phyloP scores from a whole-genome alignment of 2,797 vertebrate species.

The Hydrophis major region DNA sequence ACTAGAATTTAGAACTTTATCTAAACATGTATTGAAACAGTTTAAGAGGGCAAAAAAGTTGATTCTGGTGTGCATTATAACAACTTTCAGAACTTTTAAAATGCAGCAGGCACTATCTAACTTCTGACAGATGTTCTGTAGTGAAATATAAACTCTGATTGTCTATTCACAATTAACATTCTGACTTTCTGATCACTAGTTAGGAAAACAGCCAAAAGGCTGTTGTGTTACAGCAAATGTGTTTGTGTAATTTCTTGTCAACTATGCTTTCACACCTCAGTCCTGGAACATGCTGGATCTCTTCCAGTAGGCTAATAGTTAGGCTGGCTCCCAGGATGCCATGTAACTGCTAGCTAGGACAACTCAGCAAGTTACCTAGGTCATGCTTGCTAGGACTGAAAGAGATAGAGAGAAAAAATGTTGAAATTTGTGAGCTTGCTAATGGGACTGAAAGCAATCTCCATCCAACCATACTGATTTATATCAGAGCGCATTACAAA shows the following conservation, averaged over 20 bases:
- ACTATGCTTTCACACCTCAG: slow-evolving; percentile 7
- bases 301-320: slow-evolving; percentile 7
- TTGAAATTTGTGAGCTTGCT: neutral
- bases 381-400: neutral
- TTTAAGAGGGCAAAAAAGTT: neutral
- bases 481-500: neutral
- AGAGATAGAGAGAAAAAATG: neutral
- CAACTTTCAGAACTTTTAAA: neutral
- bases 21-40: neutral
- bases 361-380: slow-evolving; percentile 13
- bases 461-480: neutral
- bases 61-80: neutral
- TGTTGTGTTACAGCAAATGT: slow-evolving; percentile 32
- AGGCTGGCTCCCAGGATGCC: neutral
- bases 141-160: neutral
- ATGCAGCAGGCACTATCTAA: neutral
- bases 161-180: neutral
- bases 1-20: neutral
- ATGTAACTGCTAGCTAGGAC: slow-evolving; percentile 4
- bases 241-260: slow-evolving; percentile 35
- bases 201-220: slow-evolving; percentile 21
- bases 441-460: neutral
- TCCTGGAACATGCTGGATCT: neutral
- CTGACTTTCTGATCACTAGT: neutral
- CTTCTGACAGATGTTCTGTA: neutral